These are phyloP conservation scores for Ciconia stormi DNA, from an alignment of 2,113 vertebrate genomes.

Conservation along the genomic window DNA sequence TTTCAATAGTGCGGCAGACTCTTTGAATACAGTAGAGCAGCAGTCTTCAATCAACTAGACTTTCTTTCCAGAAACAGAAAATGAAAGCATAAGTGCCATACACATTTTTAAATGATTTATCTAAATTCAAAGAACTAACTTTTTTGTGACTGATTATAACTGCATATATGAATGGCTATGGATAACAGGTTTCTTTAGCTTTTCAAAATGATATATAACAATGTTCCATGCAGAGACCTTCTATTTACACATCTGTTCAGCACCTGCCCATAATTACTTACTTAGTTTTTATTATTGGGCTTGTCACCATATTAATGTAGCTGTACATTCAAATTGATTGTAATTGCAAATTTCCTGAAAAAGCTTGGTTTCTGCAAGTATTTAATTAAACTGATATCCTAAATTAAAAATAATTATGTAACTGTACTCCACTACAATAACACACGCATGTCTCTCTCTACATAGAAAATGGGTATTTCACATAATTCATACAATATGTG, in stretches of 20 bases:
- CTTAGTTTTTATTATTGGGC: slow-evolving; percentile 70
- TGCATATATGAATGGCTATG: slow-evolving; percentile 10
- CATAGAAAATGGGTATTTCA: slow-evolving; percentile 63
- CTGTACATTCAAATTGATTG: slow-evolving; percentile 76
- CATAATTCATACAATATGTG: slow-evolving; percentile 69
- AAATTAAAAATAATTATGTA: slow-evolving; percentile 85
- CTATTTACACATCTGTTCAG: slow-evolving; percentile 74
- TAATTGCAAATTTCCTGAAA: slow-evolving; percentile 84
- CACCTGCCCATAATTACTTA: slow-evolving; percentile 70
- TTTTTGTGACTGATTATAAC: slow-evolving; percentile 51
- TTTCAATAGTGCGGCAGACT: slow-evolving; percentile 49
- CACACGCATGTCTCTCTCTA: slow-evolving; percentile 55
- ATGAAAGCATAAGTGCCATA: slow-evolving; percentile 55
- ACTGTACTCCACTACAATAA: slow-evolving; percentile 77
- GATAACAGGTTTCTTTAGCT: slow-evolving; percentile 37
- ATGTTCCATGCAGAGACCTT: slow-evolving; percentile 24
- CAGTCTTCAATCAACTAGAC: slow-evolving; percentile 64
- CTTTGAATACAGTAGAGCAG: slow-evolving; percentile 53
- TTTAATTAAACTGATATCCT: slow-evolving; percentile 78
- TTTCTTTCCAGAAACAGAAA: slow-evolving; percentile 60
- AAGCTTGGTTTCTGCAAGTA: slow-evolving; percentile 75
- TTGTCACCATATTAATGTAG: slow-evolving; percentile 75
- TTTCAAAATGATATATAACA: slow-evolving; percentile 56
- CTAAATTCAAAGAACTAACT: slow-evolving; percentile 51
- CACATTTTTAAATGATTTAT: slow-evolving; percentile 63